Evolutionary conservation across 2,888 invertebrate genomes (phyloP).

Genomic region (Lepidonotus clava): DNA sequence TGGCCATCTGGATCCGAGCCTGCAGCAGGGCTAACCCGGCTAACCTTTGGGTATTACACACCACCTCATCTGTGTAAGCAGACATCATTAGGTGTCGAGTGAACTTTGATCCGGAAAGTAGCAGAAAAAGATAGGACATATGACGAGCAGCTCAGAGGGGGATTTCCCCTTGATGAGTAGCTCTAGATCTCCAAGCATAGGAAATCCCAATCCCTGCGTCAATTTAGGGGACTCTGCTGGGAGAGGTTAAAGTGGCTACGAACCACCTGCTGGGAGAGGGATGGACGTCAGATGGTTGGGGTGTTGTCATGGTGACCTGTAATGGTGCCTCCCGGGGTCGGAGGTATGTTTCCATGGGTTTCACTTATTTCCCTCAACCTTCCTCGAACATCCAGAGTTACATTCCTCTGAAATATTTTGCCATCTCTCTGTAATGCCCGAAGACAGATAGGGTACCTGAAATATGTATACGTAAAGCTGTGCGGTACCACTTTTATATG

Average conservation of each 20-base stretch:
- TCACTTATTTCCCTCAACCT: neutral
- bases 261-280: neutral
- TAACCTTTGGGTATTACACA: neutral
- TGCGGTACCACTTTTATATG: too few relatives aligned
- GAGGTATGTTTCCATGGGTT: neutral
- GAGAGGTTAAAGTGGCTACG: neutral
- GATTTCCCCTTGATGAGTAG: neutral
- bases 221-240: neutral
- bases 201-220: neutral
- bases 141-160: neutral
- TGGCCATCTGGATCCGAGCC: neutral
- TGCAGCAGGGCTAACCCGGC: too few relatives aligned
- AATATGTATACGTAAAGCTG: too few relatives aligned
- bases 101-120: neutral
- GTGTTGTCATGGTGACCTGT: conserved; percentile 14
- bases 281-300: neutral
- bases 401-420: too few relatives aligned
- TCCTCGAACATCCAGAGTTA: too few relatives aligned
- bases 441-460: too few relatives aligned
- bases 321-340: neutral
- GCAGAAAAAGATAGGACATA: too few relatives aligned
- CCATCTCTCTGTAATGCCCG: too few relatives aligned
- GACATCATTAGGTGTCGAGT: too few relatives aligned
- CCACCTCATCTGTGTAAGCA: conserved; percentile 1
- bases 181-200: too few relatives aligned